These are phyloP conservation scores for Polymixis flavicincta DNA, from an alignment of 2,888 invertebrate genomes.

Conservation along the genomic window DNA sequence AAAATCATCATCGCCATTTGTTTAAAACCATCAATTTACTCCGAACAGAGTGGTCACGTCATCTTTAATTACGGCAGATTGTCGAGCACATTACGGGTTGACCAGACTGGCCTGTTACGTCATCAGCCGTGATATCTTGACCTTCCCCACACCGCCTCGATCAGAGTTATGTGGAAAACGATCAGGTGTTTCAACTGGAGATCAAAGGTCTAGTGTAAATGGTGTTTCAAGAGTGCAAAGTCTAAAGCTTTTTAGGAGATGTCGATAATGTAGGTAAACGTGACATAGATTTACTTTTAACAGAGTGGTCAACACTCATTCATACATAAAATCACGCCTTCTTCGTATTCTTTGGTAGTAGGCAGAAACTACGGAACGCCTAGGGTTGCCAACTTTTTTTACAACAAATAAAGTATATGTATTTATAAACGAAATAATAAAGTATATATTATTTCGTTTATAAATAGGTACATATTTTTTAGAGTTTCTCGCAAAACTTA, in stretches of 20 bases:
- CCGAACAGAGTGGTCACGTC: constrained; percentile 74
- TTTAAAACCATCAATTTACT: constrained; percentile 28
- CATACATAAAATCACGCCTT: no score
- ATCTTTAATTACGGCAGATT: constrained; percentile 83
- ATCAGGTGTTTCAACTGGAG: constrained; percentile 9
- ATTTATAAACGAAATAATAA: no score
- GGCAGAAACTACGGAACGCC: no score
- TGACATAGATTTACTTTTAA: constrained; percentile 11
- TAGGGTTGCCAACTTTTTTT: no score
- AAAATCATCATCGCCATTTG: constrained; percentile 21
- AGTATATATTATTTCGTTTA: no score
- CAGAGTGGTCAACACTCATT: no score
- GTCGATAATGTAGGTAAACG: constrained; percentile 34
- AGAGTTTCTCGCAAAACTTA: no score
- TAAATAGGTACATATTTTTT: no score
- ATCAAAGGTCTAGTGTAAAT: constrained; percentile 16
- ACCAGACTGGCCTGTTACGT: constrained; percentile 75
- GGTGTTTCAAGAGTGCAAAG: constrained; percentile 20
- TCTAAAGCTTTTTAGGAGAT: constrained; percentile 46
- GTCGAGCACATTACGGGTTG: constrained; percentile 75
- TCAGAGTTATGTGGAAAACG: not conserved
- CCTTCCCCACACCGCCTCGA: constrained; percentile 38
- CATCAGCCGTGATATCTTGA: constrained; percentile 68
- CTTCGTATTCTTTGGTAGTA: no score
- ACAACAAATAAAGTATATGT: no score